Conservation (phyloP, 1,140 invertebrate species). For the Lepidurus arcticus region DNA sequence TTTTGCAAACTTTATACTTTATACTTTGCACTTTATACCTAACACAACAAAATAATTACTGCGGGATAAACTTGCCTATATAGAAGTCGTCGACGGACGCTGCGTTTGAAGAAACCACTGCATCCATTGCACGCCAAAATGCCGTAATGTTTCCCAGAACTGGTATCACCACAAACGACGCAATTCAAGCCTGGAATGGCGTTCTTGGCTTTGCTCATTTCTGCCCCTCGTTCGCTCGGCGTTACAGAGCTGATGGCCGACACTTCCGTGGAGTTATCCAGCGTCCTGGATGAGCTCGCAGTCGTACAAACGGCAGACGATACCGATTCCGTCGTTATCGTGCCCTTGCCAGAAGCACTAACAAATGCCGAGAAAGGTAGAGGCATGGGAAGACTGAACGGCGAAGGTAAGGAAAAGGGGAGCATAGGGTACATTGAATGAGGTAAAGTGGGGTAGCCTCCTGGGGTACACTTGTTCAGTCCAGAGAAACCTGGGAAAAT, state of each 20-base stretch:
- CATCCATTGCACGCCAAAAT: constrained; percentile 99
- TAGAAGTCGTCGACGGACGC: constrained; percentile 91
- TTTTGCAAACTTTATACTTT: not conserved
- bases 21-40: not conserved
- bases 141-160: constrained; percentile 95
- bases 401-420: constrained; percentile 29
- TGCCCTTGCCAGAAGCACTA: not conserved
- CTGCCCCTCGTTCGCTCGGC: not conserved
- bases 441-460: constrained; percentile 23
- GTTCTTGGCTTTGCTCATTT: constrained; percentile 36
- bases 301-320: constrained; percentile 9
- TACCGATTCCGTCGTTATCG: not conserved
- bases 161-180: constrained; percentile 94
- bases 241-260: constrained; percentile 1
- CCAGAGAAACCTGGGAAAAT: not conserved
- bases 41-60: not conserved
- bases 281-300: not conserved
- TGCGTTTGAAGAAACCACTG: constrained; percentile 97
- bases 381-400: constrained; percentile 30
- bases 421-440: constrained; percentile 27
- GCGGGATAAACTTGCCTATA: constrained; percentile 67
- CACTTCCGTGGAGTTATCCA: constrained; percentile 26
- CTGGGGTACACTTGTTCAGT: not conserved
- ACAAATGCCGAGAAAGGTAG: constrained; percentile 19
- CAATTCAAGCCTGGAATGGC: constrained; percentile 65